Evolutionary conservation across 2,797 vertebrate genomes (phyloP), one percentile per base, ranked within the genome.

Genomic region (Etheostoma perlongum): DNA sequence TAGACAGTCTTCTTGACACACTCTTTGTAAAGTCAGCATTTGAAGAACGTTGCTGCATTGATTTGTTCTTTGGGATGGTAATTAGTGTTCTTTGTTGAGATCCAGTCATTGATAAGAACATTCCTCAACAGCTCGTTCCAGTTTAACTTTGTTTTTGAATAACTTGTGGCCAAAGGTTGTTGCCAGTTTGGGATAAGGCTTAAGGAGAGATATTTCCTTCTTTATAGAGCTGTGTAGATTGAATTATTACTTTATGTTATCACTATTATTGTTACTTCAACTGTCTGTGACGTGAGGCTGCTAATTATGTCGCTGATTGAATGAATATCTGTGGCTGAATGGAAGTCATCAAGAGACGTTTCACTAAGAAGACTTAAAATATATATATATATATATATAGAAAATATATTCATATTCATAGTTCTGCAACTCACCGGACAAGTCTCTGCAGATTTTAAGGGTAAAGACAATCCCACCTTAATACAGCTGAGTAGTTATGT

Each of bases 121-220:
- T 13, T 15, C 15, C 36, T 60, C 10, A 67, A 27, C 21, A 49
- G 15, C 58, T 54, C 36, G 42, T 58, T 44, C 52, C 27, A 14
- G 46, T 74, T 66, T 16, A 12, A 61, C 21, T 74, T 67, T 21
- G 13, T 46, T 71, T 71, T 84, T 70, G 66, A 80, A 60, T 42
- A 48, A 42, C 10, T 70, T 5, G 0, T 14, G 36, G 46, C 15
- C 65, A 58, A 62, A 60, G 21, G 48, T 71, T 69, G 52, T 69
- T 14, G 44, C 2, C 14, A 19, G 14, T 15, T 52, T 54, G 14
- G 21, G 59, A 53, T 48, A 1, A 4, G 30, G 30, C 27, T 27
- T 27, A 27, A 27, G 27, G 27, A 27, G 27, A 27, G 27, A 27
- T 27, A 27, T 27, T 4, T 27, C 27, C 27, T 27, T 27, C 27